Evolutionary conservation across 1,140 invertebrate genomes (phyloP), one percentile per base, ranked within the genome.

Genomic region (Caenorhabditis latens): DNA sequence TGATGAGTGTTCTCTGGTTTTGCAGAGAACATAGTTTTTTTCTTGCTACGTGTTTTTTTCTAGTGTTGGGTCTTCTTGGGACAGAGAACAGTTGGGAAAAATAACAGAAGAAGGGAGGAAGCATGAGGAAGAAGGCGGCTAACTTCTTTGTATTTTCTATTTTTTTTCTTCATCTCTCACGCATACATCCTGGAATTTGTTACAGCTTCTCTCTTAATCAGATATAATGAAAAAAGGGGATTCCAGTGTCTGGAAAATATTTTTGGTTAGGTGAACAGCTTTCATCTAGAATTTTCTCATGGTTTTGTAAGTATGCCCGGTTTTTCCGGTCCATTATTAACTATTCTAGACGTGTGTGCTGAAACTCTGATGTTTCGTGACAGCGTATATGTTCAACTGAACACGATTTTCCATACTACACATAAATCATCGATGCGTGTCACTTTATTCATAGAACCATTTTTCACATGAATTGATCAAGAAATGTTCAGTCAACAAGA

Each of bases 1-100:
- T 46, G 19, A 79, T 79, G 71, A 24, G 71, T 79, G 71, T 79
- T 79, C 71, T 79, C 4, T 79, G 71, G 71, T 79, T 50, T 50
- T 43, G 7, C 46, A 79, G 71, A 79, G 71, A 79, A 50, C 71
- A 50, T 79, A 43, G 46, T 53, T 13, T 53, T 53, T 53, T 53
- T 53, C 50, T 53, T 24, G 21, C 14, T 79, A 79, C 71, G 71
- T 79, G 71, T 79, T 50, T 79, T 79, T 71, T 19, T 19, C 19
- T 19, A 43, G 46, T n/a, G 65, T 79, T 48, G 13, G 42, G 46
- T 21, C 71, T 79, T 53, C 71, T 50, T 79, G 16, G 71, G 71
- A 79, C 46, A 79, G 46, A 79, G 46, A 79, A 79, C 71, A 50
- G 43, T 50, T 43, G 71, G 24, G 11, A 79, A 79, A 24, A 50